These are phyloP conservation scores for Eurytoma adleriae DNA, from an alignment of 2,888 invertebrate genomes.

Conservation along the genomic window DNA sequence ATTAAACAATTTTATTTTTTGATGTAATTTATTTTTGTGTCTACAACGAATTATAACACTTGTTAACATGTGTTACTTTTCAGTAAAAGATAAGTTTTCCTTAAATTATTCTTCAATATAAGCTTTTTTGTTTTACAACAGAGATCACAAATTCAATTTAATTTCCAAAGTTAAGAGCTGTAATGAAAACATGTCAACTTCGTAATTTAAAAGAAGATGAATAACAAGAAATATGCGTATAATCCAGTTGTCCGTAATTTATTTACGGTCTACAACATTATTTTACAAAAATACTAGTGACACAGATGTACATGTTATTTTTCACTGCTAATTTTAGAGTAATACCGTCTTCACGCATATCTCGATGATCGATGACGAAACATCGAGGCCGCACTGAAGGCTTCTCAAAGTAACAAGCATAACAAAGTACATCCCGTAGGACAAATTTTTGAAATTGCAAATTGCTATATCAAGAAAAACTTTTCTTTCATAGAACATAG, in stretches of 20 bases:
- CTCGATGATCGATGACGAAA: conserved; percentile 23
- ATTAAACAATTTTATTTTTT: too few species aligned
- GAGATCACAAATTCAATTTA: too few species aligned
- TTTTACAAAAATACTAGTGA: conserved; percentile 57
- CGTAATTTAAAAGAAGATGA: neutral
- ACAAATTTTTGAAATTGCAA: conserved; percentile 9
- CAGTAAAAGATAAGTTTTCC: neutral
- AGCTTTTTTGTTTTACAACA: too few species aligned
- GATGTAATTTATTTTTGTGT: too few species aligned
- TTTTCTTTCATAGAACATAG: conserved; percentile 13
- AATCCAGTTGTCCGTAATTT: conserved; percentile 47
- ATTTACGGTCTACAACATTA: conserved; percentile 52
- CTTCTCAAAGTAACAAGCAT: conserved; percentile 13
- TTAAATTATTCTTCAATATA: too few species aligned
- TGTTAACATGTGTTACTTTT: too few species aligned
- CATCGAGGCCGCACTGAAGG: conserved; percentile 30
- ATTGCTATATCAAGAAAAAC: conserved; percentile 19
- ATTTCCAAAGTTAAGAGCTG: too few species aligned
- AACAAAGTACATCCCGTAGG: conserved; percentile 34
- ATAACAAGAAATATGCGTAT: conserved; percentile 8
- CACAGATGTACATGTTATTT: conserved; percentile 49
- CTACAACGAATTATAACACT: too few species aligned
- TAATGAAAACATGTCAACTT: neutral
- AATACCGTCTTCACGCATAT: conserved; percentile 31
- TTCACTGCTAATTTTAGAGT: conserved; percentile 40